Evolutionary conservation across 2,888 invertebrate genomes (phyloP), one percentile per base, ranked within the genome.

Genomic region (Himalopsyche anomala): DNA sequence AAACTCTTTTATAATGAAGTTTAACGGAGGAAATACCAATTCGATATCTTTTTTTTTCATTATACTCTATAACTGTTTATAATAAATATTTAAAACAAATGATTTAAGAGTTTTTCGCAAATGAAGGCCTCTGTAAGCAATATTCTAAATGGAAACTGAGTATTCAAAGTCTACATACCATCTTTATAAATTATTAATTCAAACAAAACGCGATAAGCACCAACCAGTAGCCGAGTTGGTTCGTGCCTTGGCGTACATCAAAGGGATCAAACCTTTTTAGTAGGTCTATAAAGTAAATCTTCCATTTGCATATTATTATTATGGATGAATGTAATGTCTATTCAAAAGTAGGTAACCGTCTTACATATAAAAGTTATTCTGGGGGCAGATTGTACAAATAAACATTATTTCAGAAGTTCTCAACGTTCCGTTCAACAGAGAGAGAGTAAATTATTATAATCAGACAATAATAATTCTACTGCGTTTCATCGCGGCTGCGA

Each of bases 241-340:
- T 74, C 74, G 74, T 74, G 74, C 74, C 74, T 11, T 38, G 74
- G 74, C 74, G 74, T 74, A 74, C 74, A 74, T 74, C 74, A 74
- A 74, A 74, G 74, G 74, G 74, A 28, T 74, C 74, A 74, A 74
- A 36, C 74, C 74, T 36, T 74, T 74, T 74, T 74, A 74, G 74
- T 74, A 74, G 74, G 38, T 74, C 74, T 74, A 74, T 74, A 74
- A 74, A 74, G 74, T 74, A 74, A 74, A 74, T 74, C 74, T 74
- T 74, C 74, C 74, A 74, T 74, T 74, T 74, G 74, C 74, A 74
- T 74, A 74, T 74, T 74, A 74, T 74, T 74, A 74, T 74, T 74
- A 74, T 74, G 74, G 74, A 36, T 74, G 74, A 36, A 28, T 74
- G 74, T 74, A 74, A 28, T 74, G 36, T 74, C 74, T 74, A 36